phyloP scores from a whole-genome alignment of 2,797 vertebrate genomes.

The Meda fulgida region DNA sequence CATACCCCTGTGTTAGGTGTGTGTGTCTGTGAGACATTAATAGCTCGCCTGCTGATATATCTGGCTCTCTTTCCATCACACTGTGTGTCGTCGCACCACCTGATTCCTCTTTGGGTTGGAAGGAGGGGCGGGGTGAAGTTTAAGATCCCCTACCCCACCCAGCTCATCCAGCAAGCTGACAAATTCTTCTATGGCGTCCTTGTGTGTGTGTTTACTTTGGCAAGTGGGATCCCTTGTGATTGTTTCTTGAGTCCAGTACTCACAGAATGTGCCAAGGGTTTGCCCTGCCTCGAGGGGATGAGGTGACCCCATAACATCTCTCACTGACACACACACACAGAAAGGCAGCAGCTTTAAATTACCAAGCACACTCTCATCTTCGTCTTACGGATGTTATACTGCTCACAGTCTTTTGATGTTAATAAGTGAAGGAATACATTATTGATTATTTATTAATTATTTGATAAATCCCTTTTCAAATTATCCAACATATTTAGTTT shows the following conservation, averaged over 20 bases:
- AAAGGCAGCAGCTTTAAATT: conserved; percentile 40
- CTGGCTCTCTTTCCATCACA: conserved; percentile 53
- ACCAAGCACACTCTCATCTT: conserved; percentile 21
- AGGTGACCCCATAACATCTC: conserved; percentile 48
- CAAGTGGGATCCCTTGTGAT: conserved; percentile 40
- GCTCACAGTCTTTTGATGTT: conserved; percentile 8
- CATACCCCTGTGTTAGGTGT: conserved; percentile 46
- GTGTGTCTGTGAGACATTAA: conserved; percentile 48
- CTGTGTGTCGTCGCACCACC: conserved; percentile 42
- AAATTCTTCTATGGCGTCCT: conserved; percentile 40
- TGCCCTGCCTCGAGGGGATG: conserved; percentile 38
- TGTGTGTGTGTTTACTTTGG: conserved; percentile 38
- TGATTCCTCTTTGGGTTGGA: conserved; percentile 36
- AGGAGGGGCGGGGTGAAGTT: conserved; percentile 20
- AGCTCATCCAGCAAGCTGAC: conserved; percentile 36
- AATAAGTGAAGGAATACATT: background rate
- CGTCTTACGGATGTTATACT: background rate
- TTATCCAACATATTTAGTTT: background rate
- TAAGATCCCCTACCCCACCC: conserved; percentile 34
- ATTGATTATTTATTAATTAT: background rate
- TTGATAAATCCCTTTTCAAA: background rate
- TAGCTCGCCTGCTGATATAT: conserved; percentile 52
- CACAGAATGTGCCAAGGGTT: conserved; percentile 42
- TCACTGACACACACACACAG: conserved; percentile 10
- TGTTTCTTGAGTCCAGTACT: conserved; percentile 27